Percentiles rank a stretch among this genome's conserved stretches.
Evolutionary conservation across 1,140 invertebrate species (phyloP).

Genomic region (Batillaria attramentaria): DNA sequence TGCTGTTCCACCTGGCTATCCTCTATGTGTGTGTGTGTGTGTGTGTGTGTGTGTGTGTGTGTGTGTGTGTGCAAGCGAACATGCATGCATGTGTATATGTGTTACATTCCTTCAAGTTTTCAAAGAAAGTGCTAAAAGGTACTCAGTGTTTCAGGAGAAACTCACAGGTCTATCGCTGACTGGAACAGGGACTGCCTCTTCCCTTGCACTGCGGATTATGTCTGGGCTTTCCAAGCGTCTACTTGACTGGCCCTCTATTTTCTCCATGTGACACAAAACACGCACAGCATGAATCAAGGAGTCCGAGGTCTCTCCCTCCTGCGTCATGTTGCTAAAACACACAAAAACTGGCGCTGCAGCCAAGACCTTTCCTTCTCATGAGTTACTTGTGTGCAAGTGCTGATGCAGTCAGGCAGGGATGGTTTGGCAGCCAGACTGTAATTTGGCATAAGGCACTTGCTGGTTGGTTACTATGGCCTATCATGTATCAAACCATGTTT

Average conservation of each 20-base stretch:
- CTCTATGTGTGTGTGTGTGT: constrained; percentile 4
- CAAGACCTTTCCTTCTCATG: too few relatives aligned
- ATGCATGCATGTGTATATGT: too few relatives aligned
- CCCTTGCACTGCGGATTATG: background rate
- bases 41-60: constrained; percentile 1
- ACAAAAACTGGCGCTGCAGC: background rate
- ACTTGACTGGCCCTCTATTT: background rate
- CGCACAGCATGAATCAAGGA: constrained; percentile 19
- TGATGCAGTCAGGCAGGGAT: too few relatives aligned
- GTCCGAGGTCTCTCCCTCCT: constrained; percentile 5
- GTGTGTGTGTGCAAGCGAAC: background rate
- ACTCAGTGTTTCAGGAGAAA: background rate
- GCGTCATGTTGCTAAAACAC: constrained; percentile 6
- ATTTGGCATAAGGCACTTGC: too few relatives aligned
- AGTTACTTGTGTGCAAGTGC: too few relatives aligned
- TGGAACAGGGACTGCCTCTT: background rate
- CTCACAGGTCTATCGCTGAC: constrained; percentile 23
- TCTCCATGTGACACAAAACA: constrained; percentile 8
- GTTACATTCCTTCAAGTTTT: too few relatives aligned
- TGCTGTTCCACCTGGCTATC: too few relatives aligned
- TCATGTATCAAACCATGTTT: too few relatives aligned
- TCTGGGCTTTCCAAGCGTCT: background rate
- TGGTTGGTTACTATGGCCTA: too few relatives aligned
- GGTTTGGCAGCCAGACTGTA: too few relatives aligned
- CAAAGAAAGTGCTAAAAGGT: too few relatives aligned